phyloP scores from a whole-genome alignment of 2,797 vertebrate species.

The Hoplostethus mediterraneus region DNA sequence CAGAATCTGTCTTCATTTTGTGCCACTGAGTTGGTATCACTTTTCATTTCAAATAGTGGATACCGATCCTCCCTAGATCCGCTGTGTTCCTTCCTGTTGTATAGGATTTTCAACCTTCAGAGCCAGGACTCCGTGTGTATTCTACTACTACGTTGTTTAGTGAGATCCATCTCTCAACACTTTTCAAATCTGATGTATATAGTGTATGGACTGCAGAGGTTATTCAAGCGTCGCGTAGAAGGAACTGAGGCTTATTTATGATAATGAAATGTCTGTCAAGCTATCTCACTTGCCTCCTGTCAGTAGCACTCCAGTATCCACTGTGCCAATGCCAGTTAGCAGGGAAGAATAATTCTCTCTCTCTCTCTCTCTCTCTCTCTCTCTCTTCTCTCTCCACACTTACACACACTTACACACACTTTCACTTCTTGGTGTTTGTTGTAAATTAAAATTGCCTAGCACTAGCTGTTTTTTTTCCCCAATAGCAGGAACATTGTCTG shows the following conservation, averaged over 20 bases:
- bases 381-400: constrained; percentile 19
- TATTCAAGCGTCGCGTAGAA: constrained; percentile 81
- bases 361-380: constrained; percentile 26
- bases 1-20: constrained; percentile 15
- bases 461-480: constrained; percentile 55
- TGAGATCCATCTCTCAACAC: constrained; percentile 71
- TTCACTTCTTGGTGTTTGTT: constrained; percentile 67
- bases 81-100: constrained; percentile 44
- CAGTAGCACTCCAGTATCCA: constrained; percentile 39
- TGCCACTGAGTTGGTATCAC: neutral
- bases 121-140: constrained; percentile 56
- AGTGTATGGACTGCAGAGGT: constrained; percentile 76
- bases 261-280: constrained; percentile 56
- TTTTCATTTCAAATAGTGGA: constrained; percentile 6
- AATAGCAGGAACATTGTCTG: constrained; percentile 19
- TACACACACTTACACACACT: constrained; percentile 28
- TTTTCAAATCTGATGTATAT: constrained; percentile 78
- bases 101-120: constrained; percentile 60
- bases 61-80: neutral
- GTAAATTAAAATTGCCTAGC: constrained; percentile 75
- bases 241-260: constrained; percentile 83
- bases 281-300: constrained; percentile 57
- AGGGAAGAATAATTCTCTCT: constrained; percentile 41
- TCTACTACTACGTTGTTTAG: constrained; percentile 82
- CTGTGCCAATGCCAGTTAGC: constrained; percentile 35